Evolutionary conservation across 2,113 vertebrate species (phyloP).

Genomic region (Ranitomeya imitator): DNA sequence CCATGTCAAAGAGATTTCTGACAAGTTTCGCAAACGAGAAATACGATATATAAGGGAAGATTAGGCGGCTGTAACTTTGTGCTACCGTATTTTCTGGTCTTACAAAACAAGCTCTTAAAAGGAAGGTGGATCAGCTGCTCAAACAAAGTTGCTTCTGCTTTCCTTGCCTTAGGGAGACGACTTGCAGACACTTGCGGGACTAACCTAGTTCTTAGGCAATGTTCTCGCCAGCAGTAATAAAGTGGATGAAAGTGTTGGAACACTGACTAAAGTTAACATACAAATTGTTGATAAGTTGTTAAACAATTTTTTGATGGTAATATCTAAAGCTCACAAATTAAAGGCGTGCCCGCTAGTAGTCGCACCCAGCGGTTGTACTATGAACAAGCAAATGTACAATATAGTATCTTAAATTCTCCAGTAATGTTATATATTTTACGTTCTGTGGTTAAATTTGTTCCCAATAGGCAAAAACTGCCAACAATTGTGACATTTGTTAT

Average conservation of each 20-base stretch:
- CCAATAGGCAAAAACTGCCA: too few relatives aligned
- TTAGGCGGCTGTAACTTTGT: not conserved
- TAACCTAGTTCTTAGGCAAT: constrained; percentile 15
- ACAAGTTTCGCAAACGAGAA: not conserved
- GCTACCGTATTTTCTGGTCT: constrained; percentile 1
- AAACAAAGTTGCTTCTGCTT: constrained; percentile 42
- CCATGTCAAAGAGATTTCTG: constrained; percentile 7
- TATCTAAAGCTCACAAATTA: not conserved
- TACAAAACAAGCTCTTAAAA: constrained; percentile 16
- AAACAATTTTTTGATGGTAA: not conserved
- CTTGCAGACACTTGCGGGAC: constrained; percentile 14
- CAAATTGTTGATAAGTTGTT: not conserved
- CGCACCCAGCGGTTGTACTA: not conserved
- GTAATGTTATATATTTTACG: not conserved
- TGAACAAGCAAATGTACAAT: not conserved
- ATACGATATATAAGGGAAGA: constrained; percentile 18
- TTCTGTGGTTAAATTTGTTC: too few relatives aligned
- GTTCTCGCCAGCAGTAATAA: not conserved
- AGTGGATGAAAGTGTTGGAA: not conserved
- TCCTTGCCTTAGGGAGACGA: constrained; percentile 14
- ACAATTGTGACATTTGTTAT: too few relatives aligned
- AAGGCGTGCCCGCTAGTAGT: not conserved
- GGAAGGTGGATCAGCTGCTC: constrained; percentile 43
- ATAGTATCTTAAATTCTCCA: not conserved
- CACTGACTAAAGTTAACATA: not conserved